Base-by-base conservation (phyloP, 2,113 vertebrate species). In the Podarcis cretensis region DNA sequence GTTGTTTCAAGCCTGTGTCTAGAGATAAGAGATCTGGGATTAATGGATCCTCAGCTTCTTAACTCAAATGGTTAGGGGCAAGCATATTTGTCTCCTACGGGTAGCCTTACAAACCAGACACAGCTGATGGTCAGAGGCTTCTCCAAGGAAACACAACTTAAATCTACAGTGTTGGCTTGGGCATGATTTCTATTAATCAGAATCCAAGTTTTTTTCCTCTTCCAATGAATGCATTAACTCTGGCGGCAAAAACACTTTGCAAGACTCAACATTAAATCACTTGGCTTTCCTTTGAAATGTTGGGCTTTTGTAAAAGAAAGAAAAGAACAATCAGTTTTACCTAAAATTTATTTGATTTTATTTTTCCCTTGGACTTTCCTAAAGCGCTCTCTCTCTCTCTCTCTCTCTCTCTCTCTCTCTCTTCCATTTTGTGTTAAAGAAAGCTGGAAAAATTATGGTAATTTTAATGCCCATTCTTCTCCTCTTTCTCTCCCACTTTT, bases 381-480 rank as follows among this genome's bases (percentile, higher is more conserved):
- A 88, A 54, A 91, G 89, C 13, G 27, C 69, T 20, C 27, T 48
- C 32, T 90, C 73, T 13, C 25, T 48, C 32, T 90, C 73, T 13
- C n/a, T n/a, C 90, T 89, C 85, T 71, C 69, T 20, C 27, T 48
- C 32, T 90, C 73, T 13, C 90, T 89, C 85, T 71, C 0, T 0
- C 30, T 32, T 73, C 48, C 87, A 92, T 93, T 89, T 82, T 84
- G 82, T 94, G 91, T 85, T 48, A 94, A 93, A 90, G 89, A 89
- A 95, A 91, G 80, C 86, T 92, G 77, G 89, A 92, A 92, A 89
- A 93, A 94, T 91, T 93, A 95, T 94, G 93, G 92, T 93, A 95
- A 96, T 95, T 92, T 69, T 87, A 91, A 89, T 94, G 88, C 91
- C 93, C 89, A 88, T 94, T 94, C 92, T 81, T 20, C 21, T 25